phyloP scores from a whole-genome alignment of 2,797 vertebrate genomes.

The Anas georgica region DNA sequence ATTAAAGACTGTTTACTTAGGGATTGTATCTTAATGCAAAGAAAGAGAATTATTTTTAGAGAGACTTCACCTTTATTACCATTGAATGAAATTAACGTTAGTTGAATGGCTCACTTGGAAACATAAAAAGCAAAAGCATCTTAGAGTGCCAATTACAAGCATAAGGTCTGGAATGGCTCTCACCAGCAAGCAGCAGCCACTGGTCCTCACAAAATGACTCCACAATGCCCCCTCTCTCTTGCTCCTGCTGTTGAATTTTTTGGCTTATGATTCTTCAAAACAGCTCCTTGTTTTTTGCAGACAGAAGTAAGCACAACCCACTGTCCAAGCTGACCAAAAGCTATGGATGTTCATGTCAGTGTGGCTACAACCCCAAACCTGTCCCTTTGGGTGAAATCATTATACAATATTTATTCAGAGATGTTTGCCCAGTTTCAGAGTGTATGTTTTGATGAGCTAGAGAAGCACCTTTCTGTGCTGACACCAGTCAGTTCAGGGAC shows the following conservation, averaged over 20 bases:
- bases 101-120: slow-evolving; percentile 51
- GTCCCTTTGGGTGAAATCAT: neutral
- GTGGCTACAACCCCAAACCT: neutral
- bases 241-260: neutral
- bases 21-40: slow-evolving; percentile 15
- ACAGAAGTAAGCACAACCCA: neutral
- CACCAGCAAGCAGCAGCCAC: neutral
- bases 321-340: neutral
- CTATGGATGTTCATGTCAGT: neutral
- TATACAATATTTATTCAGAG: slow-evolving; percentile 16
- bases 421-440: neutral
- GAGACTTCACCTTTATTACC: slow-evolving; percentile 54
- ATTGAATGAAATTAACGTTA: neutral
- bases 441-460: slow-evolving; percentile 3
- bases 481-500: slow-evolving; percentile 1
- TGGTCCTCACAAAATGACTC: neutral
- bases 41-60: slow-evolving; percentile 49
- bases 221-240: neutral
- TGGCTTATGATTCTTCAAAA: neutral
- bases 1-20: slow-evolving; percentile 60
- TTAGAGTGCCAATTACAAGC: slow-evolving; percentile 54
- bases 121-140: slow-evolving; percentile 42
- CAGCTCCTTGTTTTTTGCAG: neutral
- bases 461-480: neutral
- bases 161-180: slow-evolving; percentile 47